These are phyloP conservation scores for Prunella strophiata DNA, from an alignment of 2,797 vertebrate genomes.

Conservation along the genomic window DNA sequence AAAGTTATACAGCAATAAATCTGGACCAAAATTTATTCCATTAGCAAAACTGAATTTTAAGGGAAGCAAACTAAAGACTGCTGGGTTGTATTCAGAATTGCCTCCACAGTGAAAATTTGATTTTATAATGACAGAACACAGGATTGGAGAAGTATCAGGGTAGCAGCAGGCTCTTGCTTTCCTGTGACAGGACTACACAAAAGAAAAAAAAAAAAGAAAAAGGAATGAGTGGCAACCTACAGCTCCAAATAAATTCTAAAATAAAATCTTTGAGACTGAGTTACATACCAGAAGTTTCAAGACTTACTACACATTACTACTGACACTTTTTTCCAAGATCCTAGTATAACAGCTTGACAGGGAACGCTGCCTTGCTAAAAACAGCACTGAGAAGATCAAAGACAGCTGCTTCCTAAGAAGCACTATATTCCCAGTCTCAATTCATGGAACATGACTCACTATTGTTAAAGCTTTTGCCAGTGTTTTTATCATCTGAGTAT, in stretches of 20 bases:
- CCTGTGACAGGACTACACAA: neutral
- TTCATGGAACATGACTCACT: constrained; percentile 50
- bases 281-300: neutral
- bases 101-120: neutral
- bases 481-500: constrained; percentile 35
- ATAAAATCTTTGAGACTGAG: neutral
- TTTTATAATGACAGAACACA: neutral
- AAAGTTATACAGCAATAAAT: neutral
- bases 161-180: neutral
- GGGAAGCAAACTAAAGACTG: neutral
- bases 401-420: constrained; percentile 39
- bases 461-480: constrained; percentile 56
- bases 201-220: neutral
- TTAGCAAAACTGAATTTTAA: neutral
- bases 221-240: neutral
- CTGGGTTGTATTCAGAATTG: neutral
- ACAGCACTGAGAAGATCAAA: constrained; percentile 46
- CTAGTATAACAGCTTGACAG: neutral
- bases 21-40: neutral
- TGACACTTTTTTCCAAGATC: neutral
- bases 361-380: neutral
- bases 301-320: neutral
- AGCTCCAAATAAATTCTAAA: neutral
- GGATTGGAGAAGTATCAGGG: neutral
- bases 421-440: constrained; percentile 4